Evolutionary conservation across 2,113 vertebrate species (phyloP), one percentile per base, ranked within the genome.

Genomic region (Eulacestoma nigropectus): DNA sequence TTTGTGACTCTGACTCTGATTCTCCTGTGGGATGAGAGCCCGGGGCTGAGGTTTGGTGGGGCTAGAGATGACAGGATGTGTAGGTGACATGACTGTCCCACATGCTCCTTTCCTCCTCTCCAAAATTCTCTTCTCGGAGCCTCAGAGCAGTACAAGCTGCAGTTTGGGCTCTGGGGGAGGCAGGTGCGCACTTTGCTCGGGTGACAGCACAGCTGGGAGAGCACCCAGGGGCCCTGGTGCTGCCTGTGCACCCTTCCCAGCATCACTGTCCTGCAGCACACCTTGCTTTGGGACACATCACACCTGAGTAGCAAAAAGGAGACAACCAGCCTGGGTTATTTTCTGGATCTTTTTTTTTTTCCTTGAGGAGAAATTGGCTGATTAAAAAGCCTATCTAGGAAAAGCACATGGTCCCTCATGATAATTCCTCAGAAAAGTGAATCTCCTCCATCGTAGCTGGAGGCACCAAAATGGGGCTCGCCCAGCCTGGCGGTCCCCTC

Each of bases 371-470:
- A 78, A 59, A 33, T 60, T 46, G 37, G n/a, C 37, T 37, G 21
- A 62, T 81, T 56, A 17, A 64, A 75, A 95, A 6, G 20, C 32
- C 56, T 50, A 19, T 56, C 80, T 67, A 73, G 16, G n/a, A 80
- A 52, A 65, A 90, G 13, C 63, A 80, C 0, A 1, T 0, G 0
- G 6, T 84, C 59, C 39, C 39, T 75, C 2, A 10, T 25, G 33
- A 60, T 41, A 50, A 44, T 65, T 89, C 73, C 42, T 35, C 20
- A 23, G 10, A 1, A 25, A 49, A 67, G 72, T 0, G 1, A 63
- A 50, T 63, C 65, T 89, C 41, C 33, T 79, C 35, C 80, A n/a
- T 14, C 69, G 55, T 18, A 23, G 75, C 79, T 25, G 27, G 68
- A 76, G 62, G 81, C 59, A 81, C 76, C 4, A 1, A 53, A 47